A percentile compares a stretch with the other conserved stretches of the same genome.
These are phyloP conservation scores for Excalfactoria chinensis DNA, from an alignment of 2,113 vertebrate genomes.

Conservation along the genomic window DNA sequence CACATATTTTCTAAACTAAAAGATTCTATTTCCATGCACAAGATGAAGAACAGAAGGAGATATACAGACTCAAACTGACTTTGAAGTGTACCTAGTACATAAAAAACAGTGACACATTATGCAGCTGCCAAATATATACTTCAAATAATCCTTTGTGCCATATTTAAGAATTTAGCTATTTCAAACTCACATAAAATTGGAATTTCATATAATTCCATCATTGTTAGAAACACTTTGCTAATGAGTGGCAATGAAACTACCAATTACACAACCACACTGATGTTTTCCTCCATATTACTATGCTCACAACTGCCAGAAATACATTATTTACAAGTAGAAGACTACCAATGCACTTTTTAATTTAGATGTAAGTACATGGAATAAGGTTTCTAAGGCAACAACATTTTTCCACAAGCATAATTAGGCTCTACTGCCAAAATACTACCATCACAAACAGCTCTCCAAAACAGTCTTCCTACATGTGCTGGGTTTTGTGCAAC, in stretches of 20 bases:
- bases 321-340: background rate
- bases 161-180: background rate
- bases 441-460: background rate
- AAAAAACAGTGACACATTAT: background rate
- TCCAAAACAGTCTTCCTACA: background rate
- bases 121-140: background rate
- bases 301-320: background rate
- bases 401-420: background rate
- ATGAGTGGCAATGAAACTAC: background rate
- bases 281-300: background rate
- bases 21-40: background rate
- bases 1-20: background rate
- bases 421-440: background rate
- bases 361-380: background rate
- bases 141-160: background rate
- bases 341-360: background rate
- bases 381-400: background rate
- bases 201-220: constrained; percentile 11
- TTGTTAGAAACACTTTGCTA: background rate
- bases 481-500: background rate
- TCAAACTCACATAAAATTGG: constrained; percentile 22
- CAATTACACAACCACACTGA: background rate
- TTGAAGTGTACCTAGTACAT: background rate
- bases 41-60: background rate
- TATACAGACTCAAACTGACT: background rate